Evolutionary conservation across 2,888 invertebrate species (phyloP), one percentile per base, ranked within the genome.

Genomic region (Pedicia rivosa): DNA sequence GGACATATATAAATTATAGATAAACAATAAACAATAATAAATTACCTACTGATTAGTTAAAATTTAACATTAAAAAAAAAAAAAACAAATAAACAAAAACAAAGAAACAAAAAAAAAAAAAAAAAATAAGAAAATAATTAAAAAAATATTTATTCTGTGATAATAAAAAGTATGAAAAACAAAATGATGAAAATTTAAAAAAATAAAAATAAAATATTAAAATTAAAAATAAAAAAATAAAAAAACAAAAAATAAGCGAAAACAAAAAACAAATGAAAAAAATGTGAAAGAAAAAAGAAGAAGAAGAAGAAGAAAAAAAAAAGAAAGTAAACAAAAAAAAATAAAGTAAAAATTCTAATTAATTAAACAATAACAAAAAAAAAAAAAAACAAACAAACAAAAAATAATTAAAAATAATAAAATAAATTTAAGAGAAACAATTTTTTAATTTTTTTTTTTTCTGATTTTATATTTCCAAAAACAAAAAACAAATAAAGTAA

Each of bases 351-450:
- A n/a, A 24, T 8, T 8, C 24, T n/a, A 24, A 24, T 4, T 10
- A 24, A 24, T 10, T 5, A 10, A 8, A 6, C 8, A 6, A 6
- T 3, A 24, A 24, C n/a, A 10, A 5, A 24, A 10, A 24, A 24
- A 5, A 5, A 7, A 24, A 43, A 58, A 54, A 57, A 56, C 54
- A 54, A 52, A 55, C 53, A 57, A 60, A 56, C 55, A 56, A 57
- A 57, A 56, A 54, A 51, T 54, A 55, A 55, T 55, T 54, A 46
- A 54, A 53, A 51, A 50, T 54, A 54, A 56, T 66, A 66, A 66
- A 59, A 65, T 63, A n/a, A n/a, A n/a, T n/a, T n/a, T n/a, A n/a
- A n/a, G n/a, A n/a, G n/a, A n/a, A n/a, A n/a, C n/a, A n/a, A n/a
- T n/a, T n/a, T n/a, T n/a, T n/a, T n/a, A n/a, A n/a, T n/a, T n/a